These are phyloP conservation scores for Medauroidea extradentata DNA, from an alignment of 1,140 invertebrate species.

Conservation along the genomic window DNA sequence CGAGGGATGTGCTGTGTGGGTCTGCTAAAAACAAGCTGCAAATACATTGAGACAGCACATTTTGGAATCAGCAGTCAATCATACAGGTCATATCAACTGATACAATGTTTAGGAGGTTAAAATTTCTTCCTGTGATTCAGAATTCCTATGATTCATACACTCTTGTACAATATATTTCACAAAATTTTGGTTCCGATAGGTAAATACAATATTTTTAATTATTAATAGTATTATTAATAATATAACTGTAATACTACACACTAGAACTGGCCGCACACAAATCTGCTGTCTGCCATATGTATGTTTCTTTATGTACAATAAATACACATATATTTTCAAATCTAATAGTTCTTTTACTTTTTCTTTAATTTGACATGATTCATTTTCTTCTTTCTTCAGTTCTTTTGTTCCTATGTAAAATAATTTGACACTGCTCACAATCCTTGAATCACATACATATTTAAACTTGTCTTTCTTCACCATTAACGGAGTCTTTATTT, in stretches of 20 bases:
- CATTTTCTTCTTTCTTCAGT: too few relatives aligned
- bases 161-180: too few relatives aligned
- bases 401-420: too few relatives aligned
- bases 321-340: conserved; percentile 13
- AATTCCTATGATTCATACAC: not conserved
- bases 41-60: conserved; percentile 14
- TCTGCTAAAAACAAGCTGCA: not conserved
- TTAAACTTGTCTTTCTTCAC: too few relatives aligned
- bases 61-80: conserved; percentile 4
- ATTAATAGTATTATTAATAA: too few relatives aligned
- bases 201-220: conserved; percentile 1
- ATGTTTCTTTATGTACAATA: conserved; percentile 17
- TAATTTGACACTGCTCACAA: too few relatives aligned
- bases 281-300: conserved; percentile 13
- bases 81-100: conserved; percentile 8
- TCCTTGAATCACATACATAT: too few relatives aligned
- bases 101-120: too few relatives aligned
- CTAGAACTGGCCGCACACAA: conserved; percentile 14
- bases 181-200: conserved; percentile 13
- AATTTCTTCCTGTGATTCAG: not conserved
- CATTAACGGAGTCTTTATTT: too few relatives aligned
- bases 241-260: conserved; percentile 10
- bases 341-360: too few relatives aligned
- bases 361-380: too few relatives aligned
- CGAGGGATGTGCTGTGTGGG: too few relatives aligned